phyloP scores from a whole-genome alignment of 2,797 vertebrate genomes.

The Sebastes nivosus region DNA sequence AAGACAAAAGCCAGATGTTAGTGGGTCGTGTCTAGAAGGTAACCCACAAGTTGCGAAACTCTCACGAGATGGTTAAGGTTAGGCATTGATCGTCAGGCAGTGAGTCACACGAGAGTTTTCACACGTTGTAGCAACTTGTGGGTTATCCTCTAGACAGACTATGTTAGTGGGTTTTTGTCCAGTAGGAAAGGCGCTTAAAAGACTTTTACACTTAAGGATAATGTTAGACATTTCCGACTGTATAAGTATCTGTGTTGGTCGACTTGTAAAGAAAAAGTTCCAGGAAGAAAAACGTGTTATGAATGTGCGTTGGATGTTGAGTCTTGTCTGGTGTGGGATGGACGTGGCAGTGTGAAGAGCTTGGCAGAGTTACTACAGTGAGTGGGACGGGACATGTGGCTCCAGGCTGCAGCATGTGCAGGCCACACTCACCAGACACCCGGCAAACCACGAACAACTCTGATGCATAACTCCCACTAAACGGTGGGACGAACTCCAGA shows the following conservation, averaged over 20 bases:
- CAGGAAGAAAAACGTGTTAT: background rate
- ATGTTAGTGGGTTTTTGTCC: background rate
- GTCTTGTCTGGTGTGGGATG: conserved; percentile 40
- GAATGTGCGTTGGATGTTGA: conserved; percentile 16
- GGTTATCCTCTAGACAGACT: too few species aligned
- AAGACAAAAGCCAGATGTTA: background rate
- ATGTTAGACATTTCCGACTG: background rate
- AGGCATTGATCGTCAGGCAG: too few species aligned
- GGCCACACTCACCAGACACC: conserved; percentile 50
- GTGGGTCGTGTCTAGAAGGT: background rate
- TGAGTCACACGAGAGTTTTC: too few species aligned
- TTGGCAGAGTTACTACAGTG: conserved; percentile 42
- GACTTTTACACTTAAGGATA: background rate
- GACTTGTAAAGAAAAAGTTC: background rate
- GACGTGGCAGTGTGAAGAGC: conserved; percentile 42
- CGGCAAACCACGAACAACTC: conserved; percentile 39
- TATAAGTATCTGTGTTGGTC: background rate
- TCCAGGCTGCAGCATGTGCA: conserved; percentile 53
- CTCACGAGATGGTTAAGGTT: too few species aligned
- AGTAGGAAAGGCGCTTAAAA: background rate
- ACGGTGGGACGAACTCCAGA: conserved; percentile 28
- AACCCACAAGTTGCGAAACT: too few species aligned
- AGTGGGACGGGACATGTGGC: conserved; percentile 58
- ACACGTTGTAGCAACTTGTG: too few species aligned
- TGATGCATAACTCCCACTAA: conserved; percentile 45